A percentile compares a stretch with the other conserved stretches of the same genome.
Conservation (phyloP, 2,797 vertebrate species). For the Helarctos malayanus region DNA sequence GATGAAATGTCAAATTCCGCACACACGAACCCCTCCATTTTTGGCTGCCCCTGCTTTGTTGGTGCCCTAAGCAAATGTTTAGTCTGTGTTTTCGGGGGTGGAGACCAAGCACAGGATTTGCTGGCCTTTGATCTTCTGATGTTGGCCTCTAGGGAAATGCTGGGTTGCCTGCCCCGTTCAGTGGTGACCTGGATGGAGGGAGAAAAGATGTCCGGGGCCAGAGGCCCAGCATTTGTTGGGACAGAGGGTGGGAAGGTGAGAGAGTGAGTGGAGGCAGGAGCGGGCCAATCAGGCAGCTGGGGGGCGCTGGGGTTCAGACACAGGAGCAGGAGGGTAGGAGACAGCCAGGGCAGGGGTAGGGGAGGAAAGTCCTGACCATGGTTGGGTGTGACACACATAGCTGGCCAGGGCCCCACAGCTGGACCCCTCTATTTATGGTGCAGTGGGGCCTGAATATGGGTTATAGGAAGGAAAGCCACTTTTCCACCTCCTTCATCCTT, state of each 20-base stretch:
- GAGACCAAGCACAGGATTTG: background rate
- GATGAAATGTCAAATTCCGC: background rate
- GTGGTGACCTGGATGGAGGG: background rate
- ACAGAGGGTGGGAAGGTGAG: background rate
- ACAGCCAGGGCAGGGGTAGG: background rate
- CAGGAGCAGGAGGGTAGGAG: background rate
- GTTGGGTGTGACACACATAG: background rate
- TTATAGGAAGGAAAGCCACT: background rate
- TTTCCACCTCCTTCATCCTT: background rate
- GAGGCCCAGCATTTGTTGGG: background rate
- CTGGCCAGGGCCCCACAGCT: rapidly evolving
- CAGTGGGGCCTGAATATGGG: background rate
- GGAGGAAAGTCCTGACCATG: background rate
- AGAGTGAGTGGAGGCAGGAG: background rate
- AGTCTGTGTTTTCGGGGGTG: background rate
- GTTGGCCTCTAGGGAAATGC: background rate
- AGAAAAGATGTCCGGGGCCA: background rate
- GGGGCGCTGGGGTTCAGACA: background rate
- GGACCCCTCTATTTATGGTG: background rate
- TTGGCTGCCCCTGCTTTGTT: background rate
- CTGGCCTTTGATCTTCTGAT: background rate
- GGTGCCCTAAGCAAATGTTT: slow-evolving; percentile 25
- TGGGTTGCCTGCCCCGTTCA: background rate
- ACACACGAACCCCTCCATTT: background rate
- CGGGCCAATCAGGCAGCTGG: background rate